Conservation (phyloP, 2,797 vertebrate species). For the Poecilia picta region DNA sequence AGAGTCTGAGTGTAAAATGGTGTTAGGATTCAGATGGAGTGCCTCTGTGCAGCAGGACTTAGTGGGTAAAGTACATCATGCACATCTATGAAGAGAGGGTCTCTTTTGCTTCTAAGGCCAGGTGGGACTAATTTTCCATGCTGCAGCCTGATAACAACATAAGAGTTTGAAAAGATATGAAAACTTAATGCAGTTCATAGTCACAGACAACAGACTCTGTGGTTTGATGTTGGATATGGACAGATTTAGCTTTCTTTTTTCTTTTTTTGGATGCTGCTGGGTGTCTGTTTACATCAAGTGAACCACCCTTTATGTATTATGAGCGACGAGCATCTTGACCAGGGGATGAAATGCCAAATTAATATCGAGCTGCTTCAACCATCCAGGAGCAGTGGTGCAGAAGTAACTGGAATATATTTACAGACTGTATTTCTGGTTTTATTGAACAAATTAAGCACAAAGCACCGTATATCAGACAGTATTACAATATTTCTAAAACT, state of each 20-base stretch:
- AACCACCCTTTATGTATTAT: conserved; percentile 21
- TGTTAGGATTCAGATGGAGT: conserved; percentile 76
- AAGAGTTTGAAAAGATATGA: conserved; percentile 41
- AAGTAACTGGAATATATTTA: not conserved
- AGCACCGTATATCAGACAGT: not conserved
- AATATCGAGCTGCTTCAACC: conserved; percentile 1
- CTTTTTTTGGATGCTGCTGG: conserved; percentile 3
- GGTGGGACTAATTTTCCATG: conserved; percentile 37
- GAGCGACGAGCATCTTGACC: not conserved
- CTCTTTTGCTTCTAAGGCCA: conserved; percentile 33
- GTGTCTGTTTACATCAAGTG: conserved; percentile 22
- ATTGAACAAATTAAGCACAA: not conserved
- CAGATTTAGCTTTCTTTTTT: not conserved
- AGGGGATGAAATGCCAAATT: not conserved
- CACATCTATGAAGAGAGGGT: conserved; percentile 54
- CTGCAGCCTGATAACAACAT: conserved; percentile 38
- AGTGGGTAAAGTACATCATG: conserved; percentile 55
- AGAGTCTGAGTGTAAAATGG: conserved; percentile 71
- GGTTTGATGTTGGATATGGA: conserved; percentile 10
- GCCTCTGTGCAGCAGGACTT: conserved; percentile 62
- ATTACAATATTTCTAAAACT: not conserved
- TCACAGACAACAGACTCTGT: conserved; percentile 22
- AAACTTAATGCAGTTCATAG: conserved; percentile 28
- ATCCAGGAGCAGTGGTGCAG: not conserved
- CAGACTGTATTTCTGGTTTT: not conserved